Conservation (phyloP, 2,113 vertebrate species). For the Hepsetus odoe region DNA sequence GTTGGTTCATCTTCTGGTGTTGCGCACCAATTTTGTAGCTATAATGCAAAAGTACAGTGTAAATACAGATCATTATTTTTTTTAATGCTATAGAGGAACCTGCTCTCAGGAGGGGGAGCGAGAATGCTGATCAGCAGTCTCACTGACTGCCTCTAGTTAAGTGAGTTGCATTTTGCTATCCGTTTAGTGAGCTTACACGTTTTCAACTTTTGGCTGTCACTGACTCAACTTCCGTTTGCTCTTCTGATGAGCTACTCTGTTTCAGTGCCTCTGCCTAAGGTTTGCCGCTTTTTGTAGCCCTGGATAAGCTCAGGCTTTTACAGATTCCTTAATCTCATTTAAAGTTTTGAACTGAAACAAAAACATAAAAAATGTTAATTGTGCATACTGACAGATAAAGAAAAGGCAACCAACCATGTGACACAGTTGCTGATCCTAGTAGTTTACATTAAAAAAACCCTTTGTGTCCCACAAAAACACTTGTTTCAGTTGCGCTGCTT, state of each 20-base stretch:
- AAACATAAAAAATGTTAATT: no score
- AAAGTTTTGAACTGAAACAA: not conserved
- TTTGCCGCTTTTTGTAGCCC: conserved; percentile 18
- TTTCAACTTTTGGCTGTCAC: conserved; percentile 37
- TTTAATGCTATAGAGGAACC: not conserved
- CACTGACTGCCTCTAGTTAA: not conserved
- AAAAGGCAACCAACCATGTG: conserved; percentile 21
- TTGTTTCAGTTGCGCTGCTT: conserved; percentile 77
- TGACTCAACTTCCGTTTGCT: conserved; percentile 44
- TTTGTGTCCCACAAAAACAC: conserved; percentile 46
- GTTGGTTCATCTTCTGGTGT: no score
- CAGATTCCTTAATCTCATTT: not conserved
- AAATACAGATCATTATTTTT: not conserved
- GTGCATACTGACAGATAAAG: not conserved
- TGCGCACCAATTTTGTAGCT: no score
- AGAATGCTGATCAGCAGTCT: not conserved
- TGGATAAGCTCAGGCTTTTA: not conserved
- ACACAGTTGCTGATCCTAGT: conserved; percentile 49
- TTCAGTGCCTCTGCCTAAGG: conserved; percentile 23
- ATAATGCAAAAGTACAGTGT: not conserved
- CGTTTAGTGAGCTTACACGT: conserved; percentile 32
- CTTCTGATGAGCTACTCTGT: conserved; percentile 17
- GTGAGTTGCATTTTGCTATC: conserved; percentile 32
- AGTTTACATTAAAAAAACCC: conserved; percentile 40
- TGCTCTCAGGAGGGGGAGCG: not conserved